phyloP scores from a whole-genome alignment of 2,888 invertebrate genomes.

The Pantelozetes paolii region DNA sequence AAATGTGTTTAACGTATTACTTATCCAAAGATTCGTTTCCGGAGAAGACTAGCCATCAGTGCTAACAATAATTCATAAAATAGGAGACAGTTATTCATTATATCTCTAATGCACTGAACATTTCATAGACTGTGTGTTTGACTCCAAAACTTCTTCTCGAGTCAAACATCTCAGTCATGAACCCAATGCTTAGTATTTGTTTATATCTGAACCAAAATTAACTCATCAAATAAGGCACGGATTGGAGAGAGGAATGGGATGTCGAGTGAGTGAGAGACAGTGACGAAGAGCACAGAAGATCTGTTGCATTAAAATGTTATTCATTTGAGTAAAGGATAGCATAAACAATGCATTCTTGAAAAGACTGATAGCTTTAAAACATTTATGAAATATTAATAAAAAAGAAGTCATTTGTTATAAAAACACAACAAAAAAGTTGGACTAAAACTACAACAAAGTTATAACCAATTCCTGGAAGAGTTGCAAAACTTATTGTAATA shows the following conservation, averaged over 20 bases:
- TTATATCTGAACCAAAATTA: slow-evolving; percentile 13
- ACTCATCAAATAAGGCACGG: slow-evolving; percentile 6
- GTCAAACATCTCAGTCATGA: background rate
- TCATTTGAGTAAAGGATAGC: background rate
- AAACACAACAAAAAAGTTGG: too few relatives aligned
- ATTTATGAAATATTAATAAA: too few relatives aligned
- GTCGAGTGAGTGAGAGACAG: background rate
- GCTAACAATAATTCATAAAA: slow-evolving; percentile 25
- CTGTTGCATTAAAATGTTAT: background rate
- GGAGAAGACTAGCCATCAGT: background rate
- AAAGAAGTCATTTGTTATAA: too few relatives aligned
- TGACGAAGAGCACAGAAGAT: background rate
- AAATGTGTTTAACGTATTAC: slow-evolving; percentile 7
- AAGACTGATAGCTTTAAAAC: too few relatives aligned
- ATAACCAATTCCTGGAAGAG: too few relatives aligned
- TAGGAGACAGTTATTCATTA: slow-evolving; percentile 9
- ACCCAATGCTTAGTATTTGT: background rate
- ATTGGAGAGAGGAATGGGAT: background rate
- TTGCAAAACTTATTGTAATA: too few relatives aligned
- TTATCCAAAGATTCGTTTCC: slow-evolving; percentile 24
- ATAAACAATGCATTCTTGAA: background rate
- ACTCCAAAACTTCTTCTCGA: background rate
- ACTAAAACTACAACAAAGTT: too few relatives aligned
- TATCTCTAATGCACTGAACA: background rate
- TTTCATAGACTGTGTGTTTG: background rate